A percentile compares a stretch with the other conserved stretches of the same genome.
Evolutionary conservation across 2,888 invertebrate species (phyloP).

Genomic region (Drosophila borborema): DNA sequence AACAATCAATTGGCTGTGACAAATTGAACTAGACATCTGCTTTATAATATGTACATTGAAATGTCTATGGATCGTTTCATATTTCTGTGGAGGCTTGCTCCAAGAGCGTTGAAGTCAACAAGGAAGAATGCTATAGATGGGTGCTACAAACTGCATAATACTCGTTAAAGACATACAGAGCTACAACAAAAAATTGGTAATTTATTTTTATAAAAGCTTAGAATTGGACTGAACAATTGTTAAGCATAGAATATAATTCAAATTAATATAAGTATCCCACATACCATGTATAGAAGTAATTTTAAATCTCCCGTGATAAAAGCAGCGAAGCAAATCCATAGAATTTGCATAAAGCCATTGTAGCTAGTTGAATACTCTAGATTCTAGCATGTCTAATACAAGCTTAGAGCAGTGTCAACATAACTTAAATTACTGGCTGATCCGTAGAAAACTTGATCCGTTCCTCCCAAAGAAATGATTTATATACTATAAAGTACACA

Average conservation of each 20-base stretch:
- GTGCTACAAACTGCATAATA: background rate
- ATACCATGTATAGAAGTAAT: background rate
- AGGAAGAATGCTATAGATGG: background rate
- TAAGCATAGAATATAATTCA: too few relatives aligned
- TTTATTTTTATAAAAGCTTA: too few relatives aligned
- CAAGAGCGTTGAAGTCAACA: background rate
- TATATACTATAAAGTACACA: too few relatives aligned
- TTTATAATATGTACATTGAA: background rate
- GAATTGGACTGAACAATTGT: too few relatives aligned
- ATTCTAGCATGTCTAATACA: background rate
- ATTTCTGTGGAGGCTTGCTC: background rate
- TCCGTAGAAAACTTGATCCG: too few relatives aligned
- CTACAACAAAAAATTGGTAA: too few relatives aligned
- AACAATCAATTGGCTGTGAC: slow-evolving; percentile 79
- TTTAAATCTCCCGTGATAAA: background rate
- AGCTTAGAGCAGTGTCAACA: background rate
- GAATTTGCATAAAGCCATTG: background rate
- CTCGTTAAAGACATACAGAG: background rate
- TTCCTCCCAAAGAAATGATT: too few relatives aligned
- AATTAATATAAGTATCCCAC: too few relatives aligned
- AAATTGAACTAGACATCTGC: slow-evolving; percentile 55
- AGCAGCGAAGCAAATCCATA: background rate
- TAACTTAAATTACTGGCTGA: too few relatives aligned
- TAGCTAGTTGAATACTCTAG: background rate
- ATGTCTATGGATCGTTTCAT: background rate